Conservation (phyloP, 1,140 invertebrate species). For the Tetragnatha versicolor region DNA sequence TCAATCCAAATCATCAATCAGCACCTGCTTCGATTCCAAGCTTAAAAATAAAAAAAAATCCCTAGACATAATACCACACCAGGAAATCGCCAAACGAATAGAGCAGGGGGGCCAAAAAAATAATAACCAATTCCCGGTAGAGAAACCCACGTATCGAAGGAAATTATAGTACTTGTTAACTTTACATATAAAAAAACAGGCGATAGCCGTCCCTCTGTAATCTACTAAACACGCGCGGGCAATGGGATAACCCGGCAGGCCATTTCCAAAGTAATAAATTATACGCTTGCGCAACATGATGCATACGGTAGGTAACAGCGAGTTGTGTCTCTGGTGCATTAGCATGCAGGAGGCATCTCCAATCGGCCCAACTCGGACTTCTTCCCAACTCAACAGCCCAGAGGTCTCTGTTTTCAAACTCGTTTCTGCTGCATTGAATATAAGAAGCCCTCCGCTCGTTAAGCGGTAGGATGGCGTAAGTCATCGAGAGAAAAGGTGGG, state of each 20-base stretch:
- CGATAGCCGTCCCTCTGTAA: background rate
- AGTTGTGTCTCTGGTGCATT: conserved; percentile 7
- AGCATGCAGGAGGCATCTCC: conserved; percentile 5
- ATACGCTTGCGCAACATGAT: background rate
- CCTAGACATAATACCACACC: too few relatives aligned
- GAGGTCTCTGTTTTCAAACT: background rate
- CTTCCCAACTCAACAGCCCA: background rate
- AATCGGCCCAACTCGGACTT: background rate
- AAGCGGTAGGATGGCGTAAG: too few relatives aligned
- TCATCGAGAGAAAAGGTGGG: too few relatives aligned
- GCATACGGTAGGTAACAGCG: too few relatives aligned
- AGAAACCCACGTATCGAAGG: too few relatives aligned
- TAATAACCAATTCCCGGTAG: too few relatives aligned
- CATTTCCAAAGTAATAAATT: conserved; percentile 22
- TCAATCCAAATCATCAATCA: too few relatives aligned
- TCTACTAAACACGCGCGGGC: background rate
- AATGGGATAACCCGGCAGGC: conserved; percentile 14
- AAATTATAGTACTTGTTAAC: conserved; percentile 11
- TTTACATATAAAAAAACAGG: background rate
- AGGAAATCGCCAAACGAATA: too few relatives aligned
- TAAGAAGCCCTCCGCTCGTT: too few relatives aligned
- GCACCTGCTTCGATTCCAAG: too few relatives aligned
- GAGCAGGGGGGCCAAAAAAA: too few relatives aligned
- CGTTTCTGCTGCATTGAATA: background rate
- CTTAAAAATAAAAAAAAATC: too few relatives aligned